Conservation (phyloP, 2,888 invertebrate species). For the Lapara coniferarum region DNA sequence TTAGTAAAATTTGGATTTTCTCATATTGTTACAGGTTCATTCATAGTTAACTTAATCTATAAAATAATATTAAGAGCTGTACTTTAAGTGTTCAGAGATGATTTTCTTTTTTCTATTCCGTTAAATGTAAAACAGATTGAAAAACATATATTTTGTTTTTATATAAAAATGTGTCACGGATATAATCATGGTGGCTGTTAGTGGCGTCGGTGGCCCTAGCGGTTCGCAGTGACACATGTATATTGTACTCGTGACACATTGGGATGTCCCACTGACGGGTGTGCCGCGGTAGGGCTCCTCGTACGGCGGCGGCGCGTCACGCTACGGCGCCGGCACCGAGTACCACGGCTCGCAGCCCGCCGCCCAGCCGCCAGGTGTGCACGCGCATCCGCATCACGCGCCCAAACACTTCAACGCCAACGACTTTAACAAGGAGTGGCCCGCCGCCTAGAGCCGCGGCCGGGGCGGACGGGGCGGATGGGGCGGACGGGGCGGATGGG, state of each 20-base stretch:
- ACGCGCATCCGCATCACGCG: constrained; percentile 80
- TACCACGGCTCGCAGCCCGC: constrained; percentile 73
- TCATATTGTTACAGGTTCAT: constrained; percentile 84
- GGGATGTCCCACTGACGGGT: constrained; percentile 32
- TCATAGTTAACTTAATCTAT: constrained; percentile 79
- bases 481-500: no score
- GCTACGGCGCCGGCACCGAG: constrained; percentile 71
- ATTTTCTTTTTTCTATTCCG: constrained; percentile 67
- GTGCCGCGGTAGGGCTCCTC: constrained; percentile 73
- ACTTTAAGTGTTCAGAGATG: constrained; percentile 83
- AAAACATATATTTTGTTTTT: constrained; percentile 46
- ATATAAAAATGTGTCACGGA: constrained; percentile 57
- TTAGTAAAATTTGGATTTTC: constrained; percentile 83
- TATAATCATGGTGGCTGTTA: constrained; percentile 48
- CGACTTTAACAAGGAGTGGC: constrained; percentile 84
- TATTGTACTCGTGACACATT: not conserved
- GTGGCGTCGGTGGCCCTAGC: constrained; percentile 30
- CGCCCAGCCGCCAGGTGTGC: constrained; percentile 80
- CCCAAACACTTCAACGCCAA: constrained; percentile 81
- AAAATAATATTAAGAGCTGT: constrained; percentile 81
- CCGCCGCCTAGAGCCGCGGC: constrained; percentile 68
- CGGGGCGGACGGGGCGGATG: not conserved
- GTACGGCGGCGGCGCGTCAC: constrained; percentile 79
- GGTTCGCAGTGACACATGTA: not conserved
- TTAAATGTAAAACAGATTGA: constrained; percentile 67